Evolutionary conservation across 2,113 vertebrate species (phyloP).

Genomic region (Hymenochirus boettgeri): DNA sequence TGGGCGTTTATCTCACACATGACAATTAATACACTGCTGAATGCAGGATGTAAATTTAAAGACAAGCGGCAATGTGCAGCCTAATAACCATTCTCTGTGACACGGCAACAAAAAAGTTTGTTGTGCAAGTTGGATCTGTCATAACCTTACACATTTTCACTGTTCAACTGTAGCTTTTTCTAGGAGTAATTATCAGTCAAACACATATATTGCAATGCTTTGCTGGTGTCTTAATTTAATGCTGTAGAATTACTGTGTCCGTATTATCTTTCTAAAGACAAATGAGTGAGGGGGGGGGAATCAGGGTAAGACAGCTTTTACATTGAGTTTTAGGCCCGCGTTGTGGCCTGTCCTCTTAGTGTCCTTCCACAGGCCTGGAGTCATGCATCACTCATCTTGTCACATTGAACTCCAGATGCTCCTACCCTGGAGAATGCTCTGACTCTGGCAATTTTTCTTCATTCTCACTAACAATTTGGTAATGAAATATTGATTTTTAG

Average conservation of each 20-base stretch:
- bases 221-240: constrained; percentile 26
- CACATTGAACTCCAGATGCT: constrained; percentile 99
- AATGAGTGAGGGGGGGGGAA: constrained; percentile 18
- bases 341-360: constrained; percentile 88
- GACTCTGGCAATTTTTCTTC: constrained; percentile 96
- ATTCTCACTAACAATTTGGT: constrained; percentile 99
- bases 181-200: constrained; percentile 28
- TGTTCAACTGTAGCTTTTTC: constrained; percentile 14
- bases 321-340: constrained; percentile 65
- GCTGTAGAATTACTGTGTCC: constrained; percentile 46
- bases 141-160: constrained; percentile 12
- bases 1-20: constrained; percentile 21
- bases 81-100: constrained; percentile 22
- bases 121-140: constrained; percentile 22
- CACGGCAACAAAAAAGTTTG: constrained; percentile 35
- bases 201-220: constrained; percentile 26
- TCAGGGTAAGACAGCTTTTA: constrained; percentile 55
- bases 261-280: constrained; percentile 43
- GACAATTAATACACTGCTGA: constrained; percentile 26
- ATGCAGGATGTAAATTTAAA: constrained; percentile 26
- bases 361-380: constrained; percentile 91
- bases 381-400: constrained; percentile 97
- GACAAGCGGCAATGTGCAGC: constrained; percentile 1
- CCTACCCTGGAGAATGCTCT: constrained; percentile 91
- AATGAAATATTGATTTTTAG: constrained; percentile 99